Percentiles rank a stretch among this genome's conserved stretches.
These are phyloP conservation scores for Mylabris sibirica DNA, from an alignment of 2,888 invertebrate species.

Conservation along the genomic window DNA sequence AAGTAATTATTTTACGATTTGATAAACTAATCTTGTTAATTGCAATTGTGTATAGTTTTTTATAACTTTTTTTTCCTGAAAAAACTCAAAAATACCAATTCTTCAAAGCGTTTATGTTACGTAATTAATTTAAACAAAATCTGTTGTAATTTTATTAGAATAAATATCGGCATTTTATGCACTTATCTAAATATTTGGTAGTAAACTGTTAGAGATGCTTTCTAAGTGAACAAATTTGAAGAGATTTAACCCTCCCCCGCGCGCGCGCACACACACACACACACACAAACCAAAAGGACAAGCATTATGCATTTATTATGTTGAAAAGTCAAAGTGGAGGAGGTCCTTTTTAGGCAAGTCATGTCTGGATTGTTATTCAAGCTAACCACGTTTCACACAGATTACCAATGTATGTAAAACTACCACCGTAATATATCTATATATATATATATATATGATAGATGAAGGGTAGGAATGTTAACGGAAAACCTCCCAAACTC, in stretches of 20 bases:
- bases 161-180: background rate
- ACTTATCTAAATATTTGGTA: background rate
- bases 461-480: background rate
- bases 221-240: background rate
- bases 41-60: too few relatives aligned
- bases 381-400: constrained; percentile 40
- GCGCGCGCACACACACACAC: too few relatives aligned
- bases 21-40: background rate
- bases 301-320: constrained; percentile 42
- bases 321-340: constrained; percentile 9
- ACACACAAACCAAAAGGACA: background rate
- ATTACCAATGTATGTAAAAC: constrained; percentile 37
- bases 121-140: background rate
- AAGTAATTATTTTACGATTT: background rate
- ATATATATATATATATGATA: background rate
- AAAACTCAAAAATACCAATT: background rate
- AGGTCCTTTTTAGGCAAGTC: constrained; percentile 39
- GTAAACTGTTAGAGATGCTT: background rate
- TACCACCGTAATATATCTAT: background rate
- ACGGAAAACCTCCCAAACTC: background rate
- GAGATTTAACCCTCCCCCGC: background rate
- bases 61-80: too few relatives aligned
- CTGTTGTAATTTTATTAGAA: background rate
- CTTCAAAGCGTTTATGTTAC: background rate
- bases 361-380: constrained; percentile 38